Conservation (phyloP, 30 jellyfish, hydroid and myxozoan genomes). For the Sanderia malayensis region DNA sequence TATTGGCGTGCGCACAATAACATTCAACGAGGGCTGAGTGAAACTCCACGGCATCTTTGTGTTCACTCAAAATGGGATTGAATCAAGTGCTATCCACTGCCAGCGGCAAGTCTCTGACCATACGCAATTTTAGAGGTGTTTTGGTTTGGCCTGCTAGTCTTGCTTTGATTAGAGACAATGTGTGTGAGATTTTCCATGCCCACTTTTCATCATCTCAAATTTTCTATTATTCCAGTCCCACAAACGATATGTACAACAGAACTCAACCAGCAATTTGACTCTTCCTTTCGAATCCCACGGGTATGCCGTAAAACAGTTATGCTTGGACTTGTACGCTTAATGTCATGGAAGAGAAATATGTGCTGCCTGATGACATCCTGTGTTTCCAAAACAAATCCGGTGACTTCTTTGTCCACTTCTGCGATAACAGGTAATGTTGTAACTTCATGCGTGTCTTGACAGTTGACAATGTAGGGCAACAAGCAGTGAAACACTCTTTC, state of each 20-base stretch:
- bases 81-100: not conserved
- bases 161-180: not conserved
- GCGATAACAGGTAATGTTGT: too few relatives aligned
- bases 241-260: slow-evolving; percentile 6
- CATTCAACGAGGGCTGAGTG: not conserved
- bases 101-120: not conserved
- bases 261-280: slow-evolving; percentile 17
- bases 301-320: not conserved
- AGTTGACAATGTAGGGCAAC: not conserved
- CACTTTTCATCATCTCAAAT: not conserved
- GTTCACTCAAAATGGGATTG: not conserved
- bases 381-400: not conserved
- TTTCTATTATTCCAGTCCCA: slow-evolving; percentile 13
- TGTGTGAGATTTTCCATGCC: not conserved
- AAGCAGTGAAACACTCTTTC: not conserved
- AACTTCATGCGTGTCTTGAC: too few relatives aligned
- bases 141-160: not conserved
- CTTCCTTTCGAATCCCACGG: not conserved
- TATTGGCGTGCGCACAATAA: not conserved
- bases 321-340: not conserved
- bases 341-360: not conserved
- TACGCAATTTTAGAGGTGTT: not conserved
- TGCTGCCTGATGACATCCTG: not conserved
- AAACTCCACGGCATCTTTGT: slow-evolving; percentile 21
- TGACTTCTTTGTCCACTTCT: not conserved